These are phyloP conservation scores for human DNA, from an alignment of 2,113 vertebrate species.

Conservation along the genomic window DNA sequence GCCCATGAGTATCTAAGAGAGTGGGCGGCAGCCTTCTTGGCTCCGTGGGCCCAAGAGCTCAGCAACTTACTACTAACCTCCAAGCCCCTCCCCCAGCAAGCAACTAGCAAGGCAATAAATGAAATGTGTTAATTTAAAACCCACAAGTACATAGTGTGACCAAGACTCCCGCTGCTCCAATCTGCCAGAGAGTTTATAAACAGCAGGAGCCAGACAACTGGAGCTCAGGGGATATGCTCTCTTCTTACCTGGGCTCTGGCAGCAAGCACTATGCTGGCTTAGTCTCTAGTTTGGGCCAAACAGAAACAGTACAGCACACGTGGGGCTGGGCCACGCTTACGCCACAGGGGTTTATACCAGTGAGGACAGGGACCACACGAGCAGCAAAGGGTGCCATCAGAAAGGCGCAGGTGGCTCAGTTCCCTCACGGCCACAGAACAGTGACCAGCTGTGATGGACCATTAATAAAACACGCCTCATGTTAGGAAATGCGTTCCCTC, in stretches of 20 bases:
- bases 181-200: constrained; percentile 78
- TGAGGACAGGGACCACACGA: rapidly evolving
- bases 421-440: background rate
- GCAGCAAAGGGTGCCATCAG: background rate
- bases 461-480: background rate
- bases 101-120: constrained; percentile 71
- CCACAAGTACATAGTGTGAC: constrained; percentile 76
- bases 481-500: background rate
- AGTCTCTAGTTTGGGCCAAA: constrained; percentile 63
- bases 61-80: background rate
- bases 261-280: constrained; percentile 25
- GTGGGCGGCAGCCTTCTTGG: background rate
- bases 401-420: background rate
- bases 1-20: background rate
- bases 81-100: background rate
- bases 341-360: background rate
- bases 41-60: background rate
- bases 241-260: constrained; percentile 72
- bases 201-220: constrained; percentile 74
- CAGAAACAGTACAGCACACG: background rate
- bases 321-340: background rate
- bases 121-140: constrained; percentile 79
- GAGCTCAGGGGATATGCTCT: constrained; percentile 73
- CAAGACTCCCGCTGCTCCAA: constrained; percentile 77
- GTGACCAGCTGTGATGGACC: background rate